A percentile compares a stretch with the other conserved stretches of the same genome.
Evolutionary conservation across 2,888 invertebrate genomes (phyloP).

Genomic region (Molanna angustata): DNA sequence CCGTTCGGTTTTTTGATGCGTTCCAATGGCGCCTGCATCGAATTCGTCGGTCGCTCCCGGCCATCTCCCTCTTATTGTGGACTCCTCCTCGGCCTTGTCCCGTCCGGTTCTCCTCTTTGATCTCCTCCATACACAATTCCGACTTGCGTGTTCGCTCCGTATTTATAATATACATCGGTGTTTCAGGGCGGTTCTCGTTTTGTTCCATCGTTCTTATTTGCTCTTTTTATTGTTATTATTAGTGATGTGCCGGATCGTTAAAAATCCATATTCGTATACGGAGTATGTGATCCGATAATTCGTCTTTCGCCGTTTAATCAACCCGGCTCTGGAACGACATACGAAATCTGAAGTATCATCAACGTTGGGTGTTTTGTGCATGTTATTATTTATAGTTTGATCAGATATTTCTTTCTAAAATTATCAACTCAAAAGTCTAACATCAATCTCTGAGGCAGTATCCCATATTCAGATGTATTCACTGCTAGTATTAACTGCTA

Average conservation of each 20-base stretch:
- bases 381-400: too few species aligned
- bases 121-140: slow-evolving; percentile 19
- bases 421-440: too few species aligned
- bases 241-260: not conserved
- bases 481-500: too few species aligned
- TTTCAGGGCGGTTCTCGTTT: slow-evolving; percentile 25
- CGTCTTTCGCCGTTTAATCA: too few species aligned
- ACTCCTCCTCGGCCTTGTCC: not conserved
- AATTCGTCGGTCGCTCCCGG: slow-evolving; percentile 14
- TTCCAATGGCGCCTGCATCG: not conserved
- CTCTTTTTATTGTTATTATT: not conserved
- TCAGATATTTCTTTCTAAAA: too few species aligned
- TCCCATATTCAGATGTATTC: too few species aligned
- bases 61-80: slow-evolving; percentile 4
- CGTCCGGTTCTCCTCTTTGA: slow-evolving; percentile 12
- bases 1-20: not conserved
- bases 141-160: slow-evolving; percentile 25
- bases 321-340: too few species aligned
- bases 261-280: not conserved
- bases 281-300: too few species aligned
- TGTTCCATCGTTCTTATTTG: slow-evolving; percentile 12
- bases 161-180: slow-evolving; percentile 24
- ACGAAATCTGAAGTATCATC: too few species aligned
- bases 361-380: too few species aligned
- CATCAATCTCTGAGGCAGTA: too few species aligned